A percentile compares a stretch with the other conserved stretches of the same genome.
Evolutionary conservation across 2,888 invertebrate species (phyloP).

Genomic region (Anthophora plumipes): DNA sequence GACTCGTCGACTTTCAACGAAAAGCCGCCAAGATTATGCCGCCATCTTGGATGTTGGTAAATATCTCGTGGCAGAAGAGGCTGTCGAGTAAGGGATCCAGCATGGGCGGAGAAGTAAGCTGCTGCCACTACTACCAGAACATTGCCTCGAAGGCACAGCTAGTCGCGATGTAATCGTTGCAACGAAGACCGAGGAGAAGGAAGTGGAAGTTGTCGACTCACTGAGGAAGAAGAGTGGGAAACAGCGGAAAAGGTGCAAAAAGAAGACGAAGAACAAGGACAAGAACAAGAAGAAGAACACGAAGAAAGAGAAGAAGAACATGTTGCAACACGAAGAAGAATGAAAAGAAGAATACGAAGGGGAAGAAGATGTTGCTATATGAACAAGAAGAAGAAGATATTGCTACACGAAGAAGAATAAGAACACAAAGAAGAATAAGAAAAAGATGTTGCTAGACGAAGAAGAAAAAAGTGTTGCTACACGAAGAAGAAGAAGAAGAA

Average conservation of each 20-base stretch:
- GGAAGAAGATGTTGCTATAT: no score
- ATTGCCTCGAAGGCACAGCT: conserved; percentile 17
- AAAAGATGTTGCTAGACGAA: no score
- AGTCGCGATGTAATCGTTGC: conserved; percentile 51
- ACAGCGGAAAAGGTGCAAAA: background rate
- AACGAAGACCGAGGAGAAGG: conserved; percentile 38
- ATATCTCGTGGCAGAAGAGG: conserved; percentile 81
- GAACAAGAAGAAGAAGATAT: background rate
- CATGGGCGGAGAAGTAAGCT: conserved; percentile 71
- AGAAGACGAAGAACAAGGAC: background rate
- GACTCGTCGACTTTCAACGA: conserved; percentile 78
- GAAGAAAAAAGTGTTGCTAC: no score
- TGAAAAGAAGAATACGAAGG: background rate
- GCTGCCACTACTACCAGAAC: conserved; percentile 48
- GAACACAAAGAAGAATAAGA: background rate
- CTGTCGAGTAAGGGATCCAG: conserved; percentile 68
- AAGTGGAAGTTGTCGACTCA: conserved; percentile 35
- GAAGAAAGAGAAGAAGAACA: background rate
- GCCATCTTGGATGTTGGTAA: conserved; percentile 85
- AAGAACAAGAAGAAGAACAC: conserved; percentile 20
- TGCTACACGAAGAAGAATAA: conserved; percentile 36
- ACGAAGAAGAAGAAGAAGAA: background rate
- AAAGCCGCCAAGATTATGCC: conserved; percentile 81
- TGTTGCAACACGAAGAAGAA: no score
- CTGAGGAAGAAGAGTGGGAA: background rate